phyloP scores from a whole-genome alignment of 1,140 invertebrate species.

The Pollicipes pollicipes region DNA sequence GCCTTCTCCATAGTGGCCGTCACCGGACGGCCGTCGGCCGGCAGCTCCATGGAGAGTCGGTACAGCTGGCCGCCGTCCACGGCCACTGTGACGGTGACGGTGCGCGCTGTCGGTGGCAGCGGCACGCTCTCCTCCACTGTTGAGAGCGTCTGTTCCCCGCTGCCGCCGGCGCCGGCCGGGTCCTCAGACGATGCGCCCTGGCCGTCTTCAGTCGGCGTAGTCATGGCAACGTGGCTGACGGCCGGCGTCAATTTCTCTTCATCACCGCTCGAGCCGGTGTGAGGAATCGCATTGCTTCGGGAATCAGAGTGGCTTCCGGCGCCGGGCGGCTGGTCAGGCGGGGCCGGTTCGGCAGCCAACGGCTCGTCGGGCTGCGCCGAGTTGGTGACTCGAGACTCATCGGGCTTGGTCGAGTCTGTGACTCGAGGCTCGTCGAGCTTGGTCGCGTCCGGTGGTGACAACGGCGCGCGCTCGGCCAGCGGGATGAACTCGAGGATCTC shows the following conservation, averaged over 20 bases:
- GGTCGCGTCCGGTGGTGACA: too few species aligned
- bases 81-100: neutral
- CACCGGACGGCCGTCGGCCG: neutral
- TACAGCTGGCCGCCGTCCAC: neutral
- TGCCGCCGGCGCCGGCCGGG: too few species aligned
- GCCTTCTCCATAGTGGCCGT: neutral
- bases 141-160: too few species aligned
- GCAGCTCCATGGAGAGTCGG: neutral
- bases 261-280: neutral
- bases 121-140: neutral
- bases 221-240: neutral
- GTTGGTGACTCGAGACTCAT: too few species aligned
- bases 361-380: too few species aligned
- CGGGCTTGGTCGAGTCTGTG: too few species aligned
- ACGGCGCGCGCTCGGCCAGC: neutral
- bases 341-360: too few species aligned
- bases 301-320: neutral
- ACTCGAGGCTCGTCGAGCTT: too few species aligned
- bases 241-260: neutral
- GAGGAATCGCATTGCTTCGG: neutral
- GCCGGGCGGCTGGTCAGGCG: too few species aligned
- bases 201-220: neutral
- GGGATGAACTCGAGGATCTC: neutral
- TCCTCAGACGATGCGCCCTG: too few species aligned
- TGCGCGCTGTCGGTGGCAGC: neutral